Conservation (phyloP, 2,113 vertebrate genomes). For the Marcusenius ussheri region DNA sequence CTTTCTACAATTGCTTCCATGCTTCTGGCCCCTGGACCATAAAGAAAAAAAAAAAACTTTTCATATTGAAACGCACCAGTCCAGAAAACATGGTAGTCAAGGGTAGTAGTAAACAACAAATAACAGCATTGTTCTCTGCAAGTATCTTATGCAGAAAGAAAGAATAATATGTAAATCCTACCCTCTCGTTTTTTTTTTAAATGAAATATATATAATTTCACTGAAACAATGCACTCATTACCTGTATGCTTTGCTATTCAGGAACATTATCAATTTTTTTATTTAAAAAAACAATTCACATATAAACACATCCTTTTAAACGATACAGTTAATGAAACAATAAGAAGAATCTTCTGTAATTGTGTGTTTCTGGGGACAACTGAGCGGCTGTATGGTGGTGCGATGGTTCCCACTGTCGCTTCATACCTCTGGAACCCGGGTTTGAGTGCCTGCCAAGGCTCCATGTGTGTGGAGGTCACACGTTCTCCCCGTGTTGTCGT, state of each 20-base stretch:
- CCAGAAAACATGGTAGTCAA: neutral
- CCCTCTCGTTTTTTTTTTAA: neutral
- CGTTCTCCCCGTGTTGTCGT: neutral
- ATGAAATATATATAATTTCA: neutral
- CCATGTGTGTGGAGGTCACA: neutral
- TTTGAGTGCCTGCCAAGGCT: neutral
- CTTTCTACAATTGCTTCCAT: constrained; percentile 10
- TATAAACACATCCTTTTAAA: neutral
- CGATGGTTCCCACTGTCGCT: neutral
- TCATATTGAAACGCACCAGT: neutral
- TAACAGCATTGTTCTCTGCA: neutral
- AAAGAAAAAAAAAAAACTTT: neutral
- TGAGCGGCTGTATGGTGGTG: neutral
- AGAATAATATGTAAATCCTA: neutral
- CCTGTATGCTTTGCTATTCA: neutral
- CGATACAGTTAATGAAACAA: neutral
- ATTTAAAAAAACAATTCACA: neutral
- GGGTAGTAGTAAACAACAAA: neutral
- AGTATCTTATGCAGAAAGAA: neutral
- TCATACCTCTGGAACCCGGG: neutral
- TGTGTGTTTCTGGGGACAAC: neutral
- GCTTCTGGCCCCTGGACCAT: neutral
- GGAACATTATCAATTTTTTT: neutral
- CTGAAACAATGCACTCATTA: neutral
- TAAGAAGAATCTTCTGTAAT: neutral